phyloP scores from a whole-genome alignment of 2,113 vertebrate species.

The Hemibates koningsi region DNA sequence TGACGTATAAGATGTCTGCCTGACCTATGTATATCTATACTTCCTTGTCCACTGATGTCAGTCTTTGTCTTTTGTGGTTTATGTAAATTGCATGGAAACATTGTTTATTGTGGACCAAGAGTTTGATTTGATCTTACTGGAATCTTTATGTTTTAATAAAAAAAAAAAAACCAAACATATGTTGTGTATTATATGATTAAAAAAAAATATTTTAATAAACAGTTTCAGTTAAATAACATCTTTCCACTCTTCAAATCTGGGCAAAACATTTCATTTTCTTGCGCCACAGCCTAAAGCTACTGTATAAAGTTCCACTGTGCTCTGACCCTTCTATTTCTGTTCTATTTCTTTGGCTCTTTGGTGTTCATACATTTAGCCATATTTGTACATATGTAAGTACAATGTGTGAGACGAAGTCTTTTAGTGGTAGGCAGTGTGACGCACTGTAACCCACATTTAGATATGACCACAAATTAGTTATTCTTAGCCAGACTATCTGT shows the following conservation, averaged over 20 bases:
- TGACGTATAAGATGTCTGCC: not conserved
- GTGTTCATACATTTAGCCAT: too few relatives aligned
- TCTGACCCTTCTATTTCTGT: accelerated
- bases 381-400: not conserved
- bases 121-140: not conserved
- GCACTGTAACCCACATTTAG: not conserved
- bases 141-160: not conserved
- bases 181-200: not conserved
- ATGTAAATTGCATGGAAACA: not conserved
- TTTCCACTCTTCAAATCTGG: not conserved
- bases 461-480: not conserved
- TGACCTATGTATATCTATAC: not conserved
- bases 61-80: slow-evolving; percentile 14
- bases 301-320: not conserved
- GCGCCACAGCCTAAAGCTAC: not conserved
- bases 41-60: slow-evolving; percentile 3
- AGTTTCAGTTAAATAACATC: not conserved
- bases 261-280: accelerated
- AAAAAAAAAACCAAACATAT: not conserved
- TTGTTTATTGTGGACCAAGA: not conserved
- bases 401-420: not conserved
- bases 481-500: not conserved
- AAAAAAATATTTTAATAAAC: not conserved
- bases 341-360: not conserved
- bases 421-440: not conserved